Percentiles rank a stretch among this genome's conserved stretches.
Conservation (phyloP, 2,797 vertebrate genomes). For the Brachyrhaphis roseni region DNA sequence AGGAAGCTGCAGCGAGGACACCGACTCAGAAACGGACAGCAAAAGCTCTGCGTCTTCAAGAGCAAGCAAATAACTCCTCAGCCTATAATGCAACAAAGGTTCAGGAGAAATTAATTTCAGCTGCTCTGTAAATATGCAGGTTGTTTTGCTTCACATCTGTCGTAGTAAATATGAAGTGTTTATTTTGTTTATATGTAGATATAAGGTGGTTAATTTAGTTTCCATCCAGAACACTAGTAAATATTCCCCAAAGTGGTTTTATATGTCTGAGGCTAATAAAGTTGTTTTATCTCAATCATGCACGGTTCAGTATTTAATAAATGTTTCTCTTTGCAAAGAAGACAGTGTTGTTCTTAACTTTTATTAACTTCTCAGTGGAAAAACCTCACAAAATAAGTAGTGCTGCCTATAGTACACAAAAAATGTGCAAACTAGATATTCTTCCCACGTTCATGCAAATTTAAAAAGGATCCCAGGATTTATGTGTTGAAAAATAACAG, state of each 20-base stretch:
- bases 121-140: neutral
- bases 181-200: conserved; percentile 33
- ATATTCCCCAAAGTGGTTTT: conserved; percentile 48
- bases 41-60: conserved; percentile 72
- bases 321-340: conserved; percentile 16
- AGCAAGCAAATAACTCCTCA: conserved; percentile 58
- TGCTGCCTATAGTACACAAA: conserved; percentile 40
- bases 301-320: conserved; percentile 72
- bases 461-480: conserved; percentile 9
- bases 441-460: conserved; percentile 34
- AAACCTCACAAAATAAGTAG: conserved; percentile 37
- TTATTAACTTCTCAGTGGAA: conserved; percentile 51
- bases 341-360: conserved; percentile 35
- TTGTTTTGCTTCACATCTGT: neutral
- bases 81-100: conserved; percentile 2
- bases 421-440: conserved; percentile 21
- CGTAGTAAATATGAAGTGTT: neutral
- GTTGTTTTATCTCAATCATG: conserved; percentile 39
- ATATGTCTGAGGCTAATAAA: conserved; percentile 5
- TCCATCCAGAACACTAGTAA: conserved; percentile 62
- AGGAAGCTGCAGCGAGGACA: conserved; percentile 67
- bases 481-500: conserved; percentile 5
- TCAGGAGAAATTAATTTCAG: neutral
- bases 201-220: conserved; percentile 22
- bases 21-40: conserved; percentile 74